A percentile compares a stretch with the other conserved stretches of the same genome.
phyloP scores from a whole-genome alignment of 2,888 invertebrate species.

The Ophioninae sp. region DNA sequence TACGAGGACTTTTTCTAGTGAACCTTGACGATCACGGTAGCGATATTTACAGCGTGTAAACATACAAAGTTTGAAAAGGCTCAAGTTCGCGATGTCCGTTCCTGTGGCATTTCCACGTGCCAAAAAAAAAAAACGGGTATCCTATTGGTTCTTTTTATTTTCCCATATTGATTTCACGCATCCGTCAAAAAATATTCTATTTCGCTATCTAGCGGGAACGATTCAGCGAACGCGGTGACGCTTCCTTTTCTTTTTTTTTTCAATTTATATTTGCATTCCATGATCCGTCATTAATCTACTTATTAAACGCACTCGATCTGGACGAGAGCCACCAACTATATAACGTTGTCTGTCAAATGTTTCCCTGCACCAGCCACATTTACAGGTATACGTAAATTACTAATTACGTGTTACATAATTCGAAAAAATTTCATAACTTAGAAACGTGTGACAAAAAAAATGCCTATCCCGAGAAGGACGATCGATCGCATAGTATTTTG shows the following conservation, averaged over 20 bases:
- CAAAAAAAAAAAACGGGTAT: conserved; percentile 66
- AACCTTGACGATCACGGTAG: conserved; percentile 56
- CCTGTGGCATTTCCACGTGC: conserved; percentile 61
- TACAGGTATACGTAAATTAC: conserved; percentile 55
- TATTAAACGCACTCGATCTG: conserved; percentile 5
- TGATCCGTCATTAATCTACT: not conserved
- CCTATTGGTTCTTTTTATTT: conserved; percentile 59
- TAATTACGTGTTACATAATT: conserved; percentile 40
- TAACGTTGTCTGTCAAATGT: conserved; percentile 43
- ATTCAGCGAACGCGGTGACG: too few species aligned
- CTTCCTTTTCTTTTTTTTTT: not conserved
- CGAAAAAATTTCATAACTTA: not conserved
- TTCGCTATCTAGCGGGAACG: conserved; percentile 57
- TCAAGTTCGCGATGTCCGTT: conserved; percentile 50
- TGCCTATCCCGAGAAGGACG: not conserved
- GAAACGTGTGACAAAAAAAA: not conserved
- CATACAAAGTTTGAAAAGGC: conserved; percentile 73
- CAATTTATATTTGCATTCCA: not conserved
- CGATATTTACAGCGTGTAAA: conserved; percentile 68
- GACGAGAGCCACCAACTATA: conserved; percentile 40
- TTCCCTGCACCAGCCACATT: conserved; percentile 66
- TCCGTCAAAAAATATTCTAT: conserved; percentile 64
- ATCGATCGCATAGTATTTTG: too few species aligned
- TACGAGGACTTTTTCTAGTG: conserved; percentile 39
- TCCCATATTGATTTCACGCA: conserved; percentile 70